Percentiles rank a stretch among this genome's conserved stretches.
phyloP scores from a whole-genome alignment of 2,113 vertebrate genomes.

The Argyrosomus japonicus region DNA sequence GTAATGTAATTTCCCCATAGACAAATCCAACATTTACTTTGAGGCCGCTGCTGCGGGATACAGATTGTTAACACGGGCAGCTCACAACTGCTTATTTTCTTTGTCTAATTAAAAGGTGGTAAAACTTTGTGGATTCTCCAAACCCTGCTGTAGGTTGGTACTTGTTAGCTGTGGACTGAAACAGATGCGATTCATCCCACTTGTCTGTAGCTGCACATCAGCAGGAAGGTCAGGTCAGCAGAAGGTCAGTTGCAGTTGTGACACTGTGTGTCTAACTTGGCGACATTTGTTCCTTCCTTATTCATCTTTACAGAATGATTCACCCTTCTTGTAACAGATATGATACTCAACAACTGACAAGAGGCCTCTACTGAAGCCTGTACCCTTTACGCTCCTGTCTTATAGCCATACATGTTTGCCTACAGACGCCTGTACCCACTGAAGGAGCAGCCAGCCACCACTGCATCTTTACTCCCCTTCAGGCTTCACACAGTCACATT shows the following conservation, averaged over 20 bases:
- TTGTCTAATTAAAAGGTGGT: not conserved
- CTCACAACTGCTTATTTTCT: not conserved
- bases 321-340: not conserved
- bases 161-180: not conserved
- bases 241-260: not conserved
- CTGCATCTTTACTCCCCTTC: slow-evolving; percentile 13
- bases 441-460: not conserved
- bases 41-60: not conserved
- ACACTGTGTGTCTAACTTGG: not conserved
- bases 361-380: slow-evolving; percentile 28
- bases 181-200: not conserved
- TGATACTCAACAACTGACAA: not conserved
- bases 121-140: not conserved
- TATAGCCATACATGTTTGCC: not conserved
- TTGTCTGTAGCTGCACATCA: slow-evolving; percentile 1
- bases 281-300: not conserved
- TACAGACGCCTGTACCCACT: not conserved
- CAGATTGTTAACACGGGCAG: not conserved
- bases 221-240: not conserved
- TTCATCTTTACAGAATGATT: not conserved
- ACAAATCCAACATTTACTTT: slow-evolving; percentile 14
- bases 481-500: slow-evolving; percentile 24
- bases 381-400: not conserved
- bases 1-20: not conserved
- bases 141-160: not conserved